Percentiles rank a stretch among this genome's conserved stretches.
phyloP scores from a whole-genome alignment of 2,113 vertebrate genomes.

The Oceanites oceanicus region DNA sequence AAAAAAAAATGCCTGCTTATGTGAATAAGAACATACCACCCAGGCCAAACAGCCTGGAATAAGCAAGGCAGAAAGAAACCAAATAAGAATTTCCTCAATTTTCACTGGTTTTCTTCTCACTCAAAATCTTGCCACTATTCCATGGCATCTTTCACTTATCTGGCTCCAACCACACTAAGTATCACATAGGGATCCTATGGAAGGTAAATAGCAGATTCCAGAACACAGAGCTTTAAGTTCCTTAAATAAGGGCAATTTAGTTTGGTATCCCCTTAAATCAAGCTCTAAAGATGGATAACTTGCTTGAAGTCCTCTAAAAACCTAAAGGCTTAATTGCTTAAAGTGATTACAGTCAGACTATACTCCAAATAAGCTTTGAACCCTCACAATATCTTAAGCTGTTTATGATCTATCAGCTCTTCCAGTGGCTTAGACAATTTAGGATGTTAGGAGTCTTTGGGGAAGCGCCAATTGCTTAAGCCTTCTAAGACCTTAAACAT shows the following conservation, averaged over 20 bases:
- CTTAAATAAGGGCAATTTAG: not conserved
- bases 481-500: constrained; percentile 14
- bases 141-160: not conserved
- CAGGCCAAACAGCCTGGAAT: not conserved
- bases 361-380: constrained; percentile 1
- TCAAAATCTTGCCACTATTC: not conserved
- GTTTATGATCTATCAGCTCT: constrained; percentile 1
- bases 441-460: not conserved
- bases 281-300: not conserved
- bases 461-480: not conserved
- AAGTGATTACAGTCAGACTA: not conserved
- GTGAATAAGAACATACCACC: not conserved
- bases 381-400: not conserved
- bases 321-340: not conserved
- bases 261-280: not conserved
- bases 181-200: not conserved
- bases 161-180: not conserved
- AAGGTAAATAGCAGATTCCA: not conserved
- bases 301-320: not conserved
- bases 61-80: not conserved
- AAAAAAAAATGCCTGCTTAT: not conserved
- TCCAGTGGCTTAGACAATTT: constrained; percentile 1
- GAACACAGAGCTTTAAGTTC: not conserved
- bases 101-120: not conserved
- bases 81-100: not conserved